These are phyloP conservation scores for Calameuta idolon DNA, from an alignment of 2,888 invertebrate genomes.

Conservation along the genomic window DNA sequence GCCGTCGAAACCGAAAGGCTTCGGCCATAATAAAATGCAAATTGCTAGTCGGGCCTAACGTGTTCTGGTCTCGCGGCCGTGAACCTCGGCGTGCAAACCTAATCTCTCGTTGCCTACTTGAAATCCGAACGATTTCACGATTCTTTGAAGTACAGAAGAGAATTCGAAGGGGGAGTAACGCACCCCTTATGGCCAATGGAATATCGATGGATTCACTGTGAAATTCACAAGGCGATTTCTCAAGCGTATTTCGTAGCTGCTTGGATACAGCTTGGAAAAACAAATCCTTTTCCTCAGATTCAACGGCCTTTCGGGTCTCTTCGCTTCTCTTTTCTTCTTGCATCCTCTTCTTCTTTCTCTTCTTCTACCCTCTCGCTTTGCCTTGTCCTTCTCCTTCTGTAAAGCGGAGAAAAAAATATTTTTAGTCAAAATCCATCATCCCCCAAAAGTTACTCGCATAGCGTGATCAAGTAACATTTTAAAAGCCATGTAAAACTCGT, in stretches of 20 bases:
- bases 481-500: conserved; percentile 33
- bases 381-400: conserved; percentile 10
- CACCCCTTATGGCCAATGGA: conserved; percentile 19
- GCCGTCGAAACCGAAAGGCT: neutral
- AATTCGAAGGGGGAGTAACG: conserved; percentile 5
- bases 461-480: conserved; percentile 43
- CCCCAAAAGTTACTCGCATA: conserved; percentile 29
- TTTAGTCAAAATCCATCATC: conserved; percentile 2
- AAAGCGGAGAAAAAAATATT: conserved; percentile 5
- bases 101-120: conserved; percentile 32
- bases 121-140: conserved; percentile 44
- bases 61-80: neutral
- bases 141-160: conserved; percentile 43
- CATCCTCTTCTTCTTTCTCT: neutral
- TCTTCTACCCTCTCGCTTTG: neutral
- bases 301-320: neutral
- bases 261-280: neutral
- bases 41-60: neutral
- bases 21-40: neutral
- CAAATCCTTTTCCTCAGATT: neutral
- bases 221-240: conserved; percentile 26
- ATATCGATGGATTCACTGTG: conserved; percentile 33
- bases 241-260: neutral
- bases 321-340: neutral
- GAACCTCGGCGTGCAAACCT: neutral